Evolutionary conservation across 2,888 invertebrate species (phyloP).

Genomic region (Rhaphigaster nebulosa): DNA sequence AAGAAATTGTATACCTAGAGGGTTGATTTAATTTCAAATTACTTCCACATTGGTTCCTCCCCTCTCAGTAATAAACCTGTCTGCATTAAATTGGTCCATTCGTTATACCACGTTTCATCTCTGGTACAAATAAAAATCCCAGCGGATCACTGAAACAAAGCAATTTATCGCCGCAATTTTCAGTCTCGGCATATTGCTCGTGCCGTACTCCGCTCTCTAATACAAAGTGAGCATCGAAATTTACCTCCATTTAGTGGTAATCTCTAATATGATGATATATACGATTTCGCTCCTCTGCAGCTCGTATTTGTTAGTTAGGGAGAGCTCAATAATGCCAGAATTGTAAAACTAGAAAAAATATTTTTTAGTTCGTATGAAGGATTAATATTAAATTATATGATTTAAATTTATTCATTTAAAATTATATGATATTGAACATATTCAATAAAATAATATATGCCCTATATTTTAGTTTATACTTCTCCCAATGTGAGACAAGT

Average conservation of each 20-base stretch:
- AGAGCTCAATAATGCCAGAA: not conserved
- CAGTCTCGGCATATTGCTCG: not conserved
- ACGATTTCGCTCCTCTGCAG: not conserved
- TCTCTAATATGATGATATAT: not conserved
- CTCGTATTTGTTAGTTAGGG: not conserved
- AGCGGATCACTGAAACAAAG: not conserved
- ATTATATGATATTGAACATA: not conserved
- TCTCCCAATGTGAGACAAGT: too few relatives aligned
- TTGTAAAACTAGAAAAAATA: not conserved
- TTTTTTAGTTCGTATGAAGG: not conserved
- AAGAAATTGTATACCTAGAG: not conserved
- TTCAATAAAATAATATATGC: not conserved
- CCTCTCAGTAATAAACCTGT: not conserved
- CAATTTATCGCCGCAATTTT: not conserved
- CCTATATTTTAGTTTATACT: too few relatives aligned
- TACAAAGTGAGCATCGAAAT: not conserved
- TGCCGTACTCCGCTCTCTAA: not conserved
- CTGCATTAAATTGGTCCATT: constrained; percentile 26
- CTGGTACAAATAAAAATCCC: not conserved
- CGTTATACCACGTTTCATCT: constrained; percentile 14
- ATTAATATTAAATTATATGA: not conserved
- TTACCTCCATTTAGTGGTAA: not conserved
- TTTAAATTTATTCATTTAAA: too few relatives aligned
- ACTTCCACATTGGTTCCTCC: not conserved
- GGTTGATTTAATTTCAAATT: constrained; percentile 6